Percentiles rank a stretch among this genome's conserved stretches.
phyloP scores from a whole-genome alignment of 2,113 vertebrate species.

The Antechinus flavipes region DNA sequence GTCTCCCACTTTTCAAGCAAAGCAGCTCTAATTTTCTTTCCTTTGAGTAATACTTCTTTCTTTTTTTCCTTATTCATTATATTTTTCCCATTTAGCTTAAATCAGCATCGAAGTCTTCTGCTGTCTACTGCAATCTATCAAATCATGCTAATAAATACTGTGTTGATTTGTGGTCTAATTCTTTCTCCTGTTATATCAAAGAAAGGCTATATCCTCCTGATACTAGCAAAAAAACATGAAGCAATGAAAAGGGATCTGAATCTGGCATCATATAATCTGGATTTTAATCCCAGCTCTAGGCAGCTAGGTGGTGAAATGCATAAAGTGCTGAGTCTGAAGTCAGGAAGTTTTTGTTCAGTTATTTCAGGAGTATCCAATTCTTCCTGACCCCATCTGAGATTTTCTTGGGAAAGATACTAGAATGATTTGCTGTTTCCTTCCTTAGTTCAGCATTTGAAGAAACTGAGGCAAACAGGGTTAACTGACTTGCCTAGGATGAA shows the following conservation, averaged over 20 bases:
- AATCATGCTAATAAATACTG: background rate
- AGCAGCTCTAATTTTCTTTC: background rate
- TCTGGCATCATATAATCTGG: background rate
- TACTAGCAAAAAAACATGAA: conserved; percentile 12
- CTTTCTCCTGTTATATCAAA: background rate
- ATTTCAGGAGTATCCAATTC: too few relatives aligned
- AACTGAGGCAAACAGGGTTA: too few relatives aligned
- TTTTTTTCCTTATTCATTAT: background rate
- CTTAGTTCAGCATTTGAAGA: too few relatives aligned
- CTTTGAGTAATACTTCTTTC: background rate
- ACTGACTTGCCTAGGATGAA: too few relatives aligned
- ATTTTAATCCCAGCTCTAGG: background rate
- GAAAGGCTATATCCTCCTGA: conserved; percentile 52
- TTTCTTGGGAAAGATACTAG: too few relatives aligned
- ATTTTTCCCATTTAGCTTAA: background rate
- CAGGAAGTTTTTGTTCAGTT: too few relatives aligned
- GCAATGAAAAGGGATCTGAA: background rate
- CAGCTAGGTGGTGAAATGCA: too few relatives aligned
- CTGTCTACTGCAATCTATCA: background rate
- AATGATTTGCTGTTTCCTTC: too few relatives aligned
- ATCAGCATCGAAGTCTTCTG: background rate
- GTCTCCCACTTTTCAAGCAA: background rate
- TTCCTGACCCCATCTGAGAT: too few relatives aligned
- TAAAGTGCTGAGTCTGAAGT: too few relatives aligned
- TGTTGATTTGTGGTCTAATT: conserved; percentile 26